These are phyloP conservation scores for Habropoda laboriosa DNA, from an alignment of 1,140 invertebrate species.

Conservation along the genomic window DNA sequence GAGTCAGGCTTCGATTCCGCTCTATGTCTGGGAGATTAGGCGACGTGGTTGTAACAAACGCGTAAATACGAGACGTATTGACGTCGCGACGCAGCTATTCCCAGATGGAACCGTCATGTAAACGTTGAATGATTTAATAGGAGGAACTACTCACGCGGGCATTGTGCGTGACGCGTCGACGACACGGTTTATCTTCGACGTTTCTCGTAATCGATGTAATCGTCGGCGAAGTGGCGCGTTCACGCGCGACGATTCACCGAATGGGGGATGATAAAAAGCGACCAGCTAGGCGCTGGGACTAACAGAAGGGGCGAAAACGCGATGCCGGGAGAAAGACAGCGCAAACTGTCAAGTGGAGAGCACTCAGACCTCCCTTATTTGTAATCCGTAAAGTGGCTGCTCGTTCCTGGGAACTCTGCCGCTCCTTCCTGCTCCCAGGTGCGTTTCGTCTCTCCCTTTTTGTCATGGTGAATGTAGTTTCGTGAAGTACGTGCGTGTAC, in stretches of 20 bases:
- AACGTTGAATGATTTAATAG: not conserved
- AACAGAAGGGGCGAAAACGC: not conserved
- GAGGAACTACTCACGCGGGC: not conserved
- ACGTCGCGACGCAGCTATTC: not conserved
- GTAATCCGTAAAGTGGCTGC: slow-evolving; percentile 18
- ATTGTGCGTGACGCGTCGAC: not conserved
- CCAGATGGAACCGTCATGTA: not conserved
- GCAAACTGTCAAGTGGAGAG: slow-evolving; percentile 21
- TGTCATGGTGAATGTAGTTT: not conserved
- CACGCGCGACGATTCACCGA: not conserved
- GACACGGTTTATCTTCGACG: not conserved
- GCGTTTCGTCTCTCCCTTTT: not conserved
- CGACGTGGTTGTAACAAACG: not conserved
- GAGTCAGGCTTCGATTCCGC: not conserved
- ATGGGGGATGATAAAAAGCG: not conserved
- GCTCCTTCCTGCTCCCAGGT: not conserved
- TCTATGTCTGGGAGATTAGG: not conserved
- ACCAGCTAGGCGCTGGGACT: not conserved
- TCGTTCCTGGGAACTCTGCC: not conserved
- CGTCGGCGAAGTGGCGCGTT: not conserved
- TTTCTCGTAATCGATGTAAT: slow-evolving; percentile 9
- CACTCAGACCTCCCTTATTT: slow-evolving; percentile 10
- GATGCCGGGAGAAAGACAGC: slow-evolving; percentile 12
- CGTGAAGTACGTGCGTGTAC: not conserved
- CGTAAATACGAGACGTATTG: not conserved